Evolutionary conservation across 2,113 vertebrate species (phyloP), one percentile per base, ranked within the genome.

Genomic region (Thalassoma bifasciatum): DNA sequence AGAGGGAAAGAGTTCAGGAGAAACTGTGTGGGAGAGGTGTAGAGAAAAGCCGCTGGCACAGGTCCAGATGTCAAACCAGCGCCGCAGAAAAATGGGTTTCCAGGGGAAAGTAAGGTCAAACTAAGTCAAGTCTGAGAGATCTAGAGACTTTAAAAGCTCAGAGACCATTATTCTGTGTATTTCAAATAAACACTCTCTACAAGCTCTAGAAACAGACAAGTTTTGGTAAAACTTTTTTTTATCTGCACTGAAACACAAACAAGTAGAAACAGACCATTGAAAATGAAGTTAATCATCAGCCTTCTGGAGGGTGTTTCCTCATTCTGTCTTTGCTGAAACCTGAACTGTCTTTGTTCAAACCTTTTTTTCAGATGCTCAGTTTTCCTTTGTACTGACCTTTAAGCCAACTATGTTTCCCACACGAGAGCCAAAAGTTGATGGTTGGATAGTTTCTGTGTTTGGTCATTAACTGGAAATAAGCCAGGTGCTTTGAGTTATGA

Each of bases 101-200:
- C 53, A 77, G 79, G 78, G 81, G 71, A 91, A 87, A 73, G 69
- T 81, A 72, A 76, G 84, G 85, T 91, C 87, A 89, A 73, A 67
- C 76, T 62, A 22, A 67, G 63, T 66, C 22, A 64, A 70, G 75
- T 58, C 62, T 4, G 22, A 89, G 26, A 44, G 73, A 72, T 63
- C 46, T 46, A 36, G 47, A 65, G 71, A 37, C 56, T 34, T 10
- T 14, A 50, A 58, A 53, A 84, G 75, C 77, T 54, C 56, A 1
- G 17, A 77, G 81, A 66, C 79, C 74, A 65, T 54, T 49, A 8
- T 12, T 58, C 6, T 19, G 22, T 44, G 21, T 14, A 7, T 21
- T 63, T 77, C 26, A 34, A 77, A 77, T 46, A 36, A 63, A 37
- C 10, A 0, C 37, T 49, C 56, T 67, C 23, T 23, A 38, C 22